phyloP scores from a whole-genome alignment of 2,888 invertebrate species.

The Drosophila crucigera region DNA sequence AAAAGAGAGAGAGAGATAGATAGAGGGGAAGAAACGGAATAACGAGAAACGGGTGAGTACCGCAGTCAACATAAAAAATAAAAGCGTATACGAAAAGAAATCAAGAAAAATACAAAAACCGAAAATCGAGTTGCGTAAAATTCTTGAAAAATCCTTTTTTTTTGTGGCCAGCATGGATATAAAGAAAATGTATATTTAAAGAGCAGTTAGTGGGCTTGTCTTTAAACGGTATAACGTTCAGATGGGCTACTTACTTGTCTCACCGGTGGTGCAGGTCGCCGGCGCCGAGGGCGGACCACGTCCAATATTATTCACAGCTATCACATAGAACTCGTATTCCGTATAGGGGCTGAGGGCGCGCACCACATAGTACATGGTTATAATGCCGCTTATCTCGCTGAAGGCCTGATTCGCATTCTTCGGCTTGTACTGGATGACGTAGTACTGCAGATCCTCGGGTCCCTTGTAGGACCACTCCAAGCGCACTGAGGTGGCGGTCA shows the following conservation, averaged over 20 bases:
- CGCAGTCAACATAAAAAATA: slow-evolving; percentile 49
- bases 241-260: slow-evolving; percentile 92
- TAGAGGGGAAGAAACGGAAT: slow-evolving; percentile 46
- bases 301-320: slow-evolving; percentile 97
- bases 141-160: slow-evolving; percentile 49
- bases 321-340: slow-evolving; percentile 98
- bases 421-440: slow-evolving; percentile 98
- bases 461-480: slow-evolving; percentile 97
- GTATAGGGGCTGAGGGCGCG: slow-evolving; percentile 96
- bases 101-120: slow-evolving; percentile 17
- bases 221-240: slow-evolving; percentile 1
- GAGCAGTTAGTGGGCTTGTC: slow-evolving; percentile 46
- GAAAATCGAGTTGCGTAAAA: slow-evolving; percentile 46
- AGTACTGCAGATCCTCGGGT: slow-evolving; percentile 96
- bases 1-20: slow-evolving; percentile 17
- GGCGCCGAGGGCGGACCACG: slow-evolving; percentile 95
- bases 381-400: slow-evolving; percentile 96
- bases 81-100: slow-evolving; percentile 7
- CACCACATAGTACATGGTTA: slow-evolving; percentile 96
- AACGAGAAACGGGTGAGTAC: slow-evolving; percentile 62
- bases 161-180: slow-evolving; percentile 32
- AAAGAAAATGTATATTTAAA: slow-evolving; percentile 8
- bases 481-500: slow-evolving; percentile 96
- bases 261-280: slow-evolving; percentile 96
- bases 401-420: slow-evolving; percentile 96